Evolutionary conservation across 64 coral and sea anemone species (phyloP), one percentile per base, ranked within the genome.

Genomic region (Trachythela sp.): DNA sequence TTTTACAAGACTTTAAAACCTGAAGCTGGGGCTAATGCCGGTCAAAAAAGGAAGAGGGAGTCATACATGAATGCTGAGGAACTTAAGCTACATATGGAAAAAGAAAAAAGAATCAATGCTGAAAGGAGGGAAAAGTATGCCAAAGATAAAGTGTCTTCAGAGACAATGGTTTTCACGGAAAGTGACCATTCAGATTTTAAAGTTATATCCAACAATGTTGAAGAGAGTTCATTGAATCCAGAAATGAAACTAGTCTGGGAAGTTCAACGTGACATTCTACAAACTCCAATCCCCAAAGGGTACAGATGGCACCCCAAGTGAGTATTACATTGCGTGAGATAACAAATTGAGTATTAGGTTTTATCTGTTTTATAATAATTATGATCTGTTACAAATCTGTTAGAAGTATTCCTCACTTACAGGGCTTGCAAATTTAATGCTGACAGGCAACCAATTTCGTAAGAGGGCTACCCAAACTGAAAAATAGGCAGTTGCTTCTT

Each of bases 291-390:
- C 48, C 22, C 43, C 48, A 45, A 26, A 11, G 85, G 90, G 9
- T 92, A 92, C 35, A 77, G 90, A 52, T 87, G 90, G 85, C 90
- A 92, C 31, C 85, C 90, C 2, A 92, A 92, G 90, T 92, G 87
- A 60, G 59, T 86, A 54, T 54, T 11, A 52, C 49, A n/a, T n/a
- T n/a, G n/a, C n/a, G n/a, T n/a, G n/a, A n/a, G n/a, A n/a, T n/a
- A n/a, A n/a, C n/a, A n/a, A n/a, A n/a, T n/a, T n/a, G n/a, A n/a
- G n/a, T n/a, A n/a, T n/a, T n/a, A n/a, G n/a, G n/a, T n/a, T 20
- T 1, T 77, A 40, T 39, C 22, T 1, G 38, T 76, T 75, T 13
- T 41, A 22, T 8, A 49, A 24, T 24, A 38, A 26, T 45, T 13
- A 0, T 24, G 17, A 31, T 15, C 13, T 15, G 13, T 1, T 52